These are phyloP conservation scores for Rhopalosiphum padi DNA, from an alignment of 1,140 invertebrate species.

Conservation along the genomic window DNA sequence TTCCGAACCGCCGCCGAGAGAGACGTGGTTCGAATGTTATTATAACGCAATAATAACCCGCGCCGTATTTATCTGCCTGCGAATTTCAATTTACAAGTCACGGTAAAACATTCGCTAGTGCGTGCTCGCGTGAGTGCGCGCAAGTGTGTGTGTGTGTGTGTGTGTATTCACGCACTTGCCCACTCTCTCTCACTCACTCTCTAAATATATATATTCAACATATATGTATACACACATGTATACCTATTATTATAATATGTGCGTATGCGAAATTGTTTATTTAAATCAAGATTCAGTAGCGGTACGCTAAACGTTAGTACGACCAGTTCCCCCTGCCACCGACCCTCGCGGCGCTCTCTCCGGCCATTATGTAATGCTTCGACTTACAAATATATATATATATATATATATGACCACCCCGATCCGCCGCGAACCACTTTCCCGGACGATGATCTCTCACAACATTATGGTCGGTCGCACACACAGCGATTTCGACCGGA, in stretches of 20 bases:
- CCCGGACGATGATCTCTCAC: conserved; percentile 14
- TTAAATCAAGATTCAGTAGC: conserved; percentile 27
- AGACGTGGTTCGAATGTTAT: neutral
- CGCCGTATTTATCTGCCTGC: neutral
- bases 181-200: neutral
- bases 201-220: too few species aligned
- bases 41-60: conserved; percentile 19
- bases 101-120: neutral
- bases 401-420: neutral
- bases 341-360: neutral
- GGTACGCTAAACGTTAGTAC: neutral
- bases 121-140: too few species aligned
- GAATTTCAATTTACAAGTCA: conserved; percentile 12
- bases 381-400: neutral
- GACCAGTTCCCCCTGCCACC: neutral
- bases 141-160: neutral
- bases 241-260: neutral
- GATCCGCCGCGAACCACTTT: neutral
- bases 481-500: neutral
- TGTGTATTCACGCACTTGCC: neutral
- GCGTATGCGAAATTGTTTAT: conserved; percentile 16
- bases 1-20: neutral
- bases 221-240: neutral
- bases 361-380: neutral
- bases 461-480: conserved; percentile 30